A percentile compares a stretch with the other conserved stretches of the same genome.
These are phyloP conservation scores for Acronicta alni DNA, from an alignment of 2,888 invertebrate genomes.

Conservation along the genomic window DNA sequence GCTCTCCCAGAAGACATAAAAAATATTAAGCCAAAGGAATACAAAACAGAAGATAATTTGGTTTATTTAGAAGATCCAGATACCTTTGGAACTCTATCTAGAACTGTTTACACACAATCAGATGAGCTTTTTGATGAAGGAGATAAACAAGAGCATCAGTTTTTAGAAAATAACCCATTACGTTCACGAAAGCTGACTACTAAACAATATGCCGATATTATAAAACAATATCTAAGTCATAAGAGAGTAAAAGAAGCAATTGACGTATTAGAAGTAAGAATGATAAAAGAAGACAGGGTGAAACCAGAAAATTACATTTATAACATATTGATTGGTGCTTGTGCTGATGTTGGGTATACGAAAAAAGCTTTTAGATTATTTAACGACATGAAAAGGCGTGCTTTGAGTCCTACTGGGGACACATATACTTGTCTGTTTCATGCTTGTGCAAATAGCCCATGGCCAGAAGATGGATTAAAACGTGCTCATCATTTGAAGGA, in stretches of 20 bases:
- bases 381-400: conserved; percentile 94
- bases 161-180: conserved; percentile 85
- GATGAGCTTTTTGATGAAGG: conserved; percentile 84
- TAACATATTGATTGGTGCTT: conserved; percentile 94
- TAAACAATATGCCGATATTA: conserved; percentile 92
- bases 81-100: conserved; percentile 87
- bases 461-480: conserved; percentile 91
- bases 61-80: conserved; percentile 87
- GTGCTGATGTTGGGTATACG: conserved; percentile 95
- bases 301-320: conserved; percentile 94
- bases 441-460: conserved; percentile 95
- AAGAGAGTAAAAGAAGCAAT: conserved; percentile 93
- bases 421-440: conserved; percentile 96
- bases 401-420: conserved; percentile 91
- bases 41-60: conserved; percentile 74
- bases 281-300: conserved; percentile 93
- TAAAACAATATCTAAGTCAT: conserved; percentile 91
- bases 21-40: conserved; percentile 62
- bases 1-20: conserved; percentile 55
- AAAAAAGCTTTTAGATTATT: conserved; percentile 95
- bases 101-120: conserved; percentile 56
- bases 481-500: conserved; percentile 91
- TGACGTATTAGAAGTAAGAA: conserved; percentile 93
- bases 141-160: conserved; percentile 90
- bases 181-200: conserved; percentile 86